Evolutionary conservation across 2,888 invertebrate species (phyloP), one percentile per base, ranked within the genome.

Genomic region (Onchidella celtica): DNA sequence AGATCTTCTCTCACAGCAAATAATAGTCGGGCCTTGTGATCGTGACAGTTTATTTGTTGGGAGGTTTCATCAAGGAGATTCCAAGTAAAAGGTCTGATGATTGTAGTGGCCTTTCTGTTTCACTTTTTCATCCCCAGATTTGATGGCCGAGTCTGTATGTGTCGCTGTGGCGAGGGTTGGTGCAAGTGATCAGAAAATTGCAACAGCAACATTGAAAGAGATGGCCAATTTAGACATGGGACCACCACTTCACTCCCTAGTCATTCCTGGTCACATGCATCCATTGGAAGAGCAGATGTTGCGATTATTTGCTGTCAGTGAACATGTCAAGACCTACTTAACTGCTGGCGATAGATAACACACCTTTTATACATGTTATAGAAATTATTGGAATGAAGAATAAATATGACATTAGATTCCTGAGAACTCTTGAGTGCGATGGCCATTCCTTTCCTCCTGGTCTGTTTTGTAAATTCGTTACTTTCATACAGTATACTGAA

Each of bases 131-230:
- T 68, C 57, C 27, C 78, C 87, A 94, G 94, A 91, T 47, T 91
- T 93, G 72, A 89, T 88, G 55, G 92, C 93, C 89, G 94, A 95
- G 55, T 96, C 95, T 73, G 91, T 96, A 66, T 97, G 96, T 88
- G 96, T 99, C 21, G 99, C 98, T 0, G 93, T 99, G 85, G 97
- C 98, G 0, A 95, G 99, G 90, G 96, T 99, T 40, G 99, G 99
- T 17, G 96, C 97, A 82, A 95, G 95, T 24, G 92, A 93, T 63
- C 96, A 96, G 90, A 94, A 95, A 90, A 97, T 99, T 88, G 94
- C 95, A 21, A 96, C 95, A 59, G 95, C 95, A 90, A 95, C 96
- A 14, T 94, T 99, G 84, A 93, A 95, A 85, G 95, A 96, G 86
- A 96, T 99, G 97, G 93, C 94, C 66, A 96, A 97, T 90, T 87